Evolutionary conservation across 2,888 invertebrate species (phyloP), one percentile per base, ranked within the genome.

Genomic region (Temnothorax ravouxi): DNA sequence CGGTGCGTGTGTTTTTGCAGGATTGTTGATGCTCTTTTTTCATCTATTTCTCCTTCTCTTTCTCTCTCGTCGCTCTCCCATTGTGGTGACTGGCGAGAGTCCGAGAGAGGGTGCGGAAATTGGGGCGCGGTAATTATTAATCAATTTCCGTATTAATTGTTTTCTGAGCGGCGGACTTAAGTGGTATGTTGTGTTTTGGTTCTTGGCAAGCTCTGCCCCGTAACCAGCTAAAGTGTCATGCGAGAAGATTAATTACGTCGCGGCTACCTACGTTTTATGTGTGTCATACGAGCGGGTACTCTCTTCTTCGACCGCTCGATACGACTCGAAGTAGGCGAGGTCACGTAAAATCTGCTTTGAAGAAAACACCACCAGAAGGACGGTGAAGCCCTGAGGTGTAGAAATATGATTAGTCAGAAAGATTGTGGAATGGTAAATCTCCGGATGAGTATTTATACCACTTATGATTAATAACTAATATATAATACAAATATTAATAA

Each of bases 141-240:
- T 94, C 93, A 93, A 93, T 93, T 93, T 91, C 79, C 90, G 89
- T 92, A 93, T 93, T 94, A 93, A 94, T 94, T 94, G 93, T 93
- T 93, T 93, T 91, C 89, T 81, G 72, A 87, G 89, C 88, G 87
- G 87, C 85, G 72, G 67, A 88, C 91, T 91, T 93, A 94, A 94
- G 94, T 94, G 93, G 92, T 91, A 93, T 94, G 93, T 92, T 93
- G 93, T 94, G 94, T 93, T 92, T 91, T 72, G 85, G 86, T 91
- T 90, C 86, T 91, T 87, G 90, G 90, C 90, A 87, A 92, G 86
- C 90, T 89, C 86, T 89, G 88, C 89, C 81, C 87, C 81, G 86
- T 86, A 90, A 91, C 90, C 92, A 89, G 89, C 90, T 87, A 86
- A 90, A 89, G 87, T 92, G 93, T 93, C 92, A 92, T 92, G 92